Percentiles rank a stretch among this genome's conserved stretches.
These are phyloP conservation scores for Bothrops jararaca DNA, from an alignment of 2,113 vertebrate genomes.

Conservation along the genomic window DNA sequence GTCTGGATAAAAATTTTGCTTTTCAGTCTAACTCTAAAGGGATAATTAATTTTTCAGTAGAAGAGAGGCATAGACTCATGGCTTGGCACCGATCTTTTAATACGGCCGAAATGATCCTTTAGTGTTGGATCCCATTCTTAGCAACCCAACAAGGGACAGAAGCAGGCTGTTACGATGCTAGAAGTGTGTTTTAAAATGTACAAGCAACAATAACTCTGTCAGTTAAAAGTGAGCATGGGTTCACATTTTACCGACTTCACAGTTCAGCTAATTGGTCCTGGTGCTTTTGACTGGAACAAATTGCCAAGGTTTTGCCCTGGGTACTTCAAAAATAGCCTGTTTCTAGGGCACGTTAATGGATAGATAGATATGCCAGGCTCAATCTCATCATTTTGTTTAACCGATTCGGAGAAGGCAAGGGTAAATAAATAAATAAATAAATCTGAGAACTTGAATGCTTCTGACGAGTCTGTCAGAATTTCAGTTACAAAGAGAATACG, in stretches of 20 bases:
- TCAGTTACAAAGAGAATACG: constrained; percentile 11
- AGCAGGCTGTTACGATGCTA: no score
- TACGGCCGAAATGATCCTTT: neutral
- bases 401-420: constrained; percentile 6
- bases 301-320: constrained; percentile 50
- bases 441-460: neutral
- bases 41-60: neutral
- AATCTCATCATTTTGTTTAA: constrained; percentile 37
- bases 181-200: neutral
- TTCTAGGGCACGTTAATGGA: neutral
- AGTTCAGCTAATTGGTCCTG: constrained; percentile 53
- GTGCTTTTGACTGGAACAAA: constrained; percentile 42
- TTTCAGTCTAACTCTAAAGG: neutral
- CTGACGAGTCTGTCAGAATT: constrained; percentile 36
- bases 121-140: neutral
- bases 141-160: neutral
- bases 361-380: constrained; percentile 17
- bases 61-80: neutral
- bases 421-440: neutral
- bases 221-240: neutral
- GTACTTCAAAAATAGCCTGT: constrained; percentile 22
- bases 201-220: neutral
- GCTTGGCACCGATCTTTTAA: neutral
- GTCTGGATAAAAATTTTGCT: neutral
- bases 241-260: neutral